Evolutionary conservation across 2,113 vertebrate genomes (phyloP).

Genomic region (Nematolebias whitei): DNA sequence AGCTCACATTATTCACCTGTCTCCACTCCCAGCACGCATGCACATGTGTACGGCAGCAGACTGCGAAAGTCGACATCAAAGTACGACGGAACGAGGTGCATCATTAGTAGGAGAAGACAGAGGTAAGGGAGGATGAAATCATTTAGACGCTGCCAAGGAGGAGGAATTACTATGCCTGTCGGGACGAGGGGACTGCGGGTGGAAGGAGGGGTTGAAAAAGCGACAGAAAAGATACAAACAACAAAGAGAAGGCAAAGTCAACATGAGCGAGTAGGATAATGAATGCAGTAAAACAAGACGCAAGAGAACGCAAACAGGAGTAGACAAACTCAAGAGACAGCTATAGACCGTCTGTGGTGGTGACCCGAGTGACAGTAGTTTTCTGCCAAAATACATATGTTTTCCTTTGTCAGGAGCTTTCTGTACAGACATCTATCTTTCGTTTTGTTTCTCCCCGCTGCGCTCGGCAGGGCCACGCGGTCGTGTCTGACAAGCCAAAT

Average conservation of each 20-base stretch:
- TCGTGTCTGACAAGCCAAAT: constrained; percentile 29
- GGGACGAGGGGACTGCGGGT: constrained; percentile 26
- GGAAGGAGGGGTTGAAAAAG: constrained; percentile 9
- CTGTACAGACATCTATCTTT: constrained; percentile 22
- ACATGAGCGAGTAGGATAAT: constrained; percentile 32
- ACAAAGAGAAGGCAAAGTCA: constrained; percentile 48
- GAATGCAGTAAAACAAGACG: constrained; percentile 11
- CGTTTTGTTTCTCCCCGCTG: not conserved
- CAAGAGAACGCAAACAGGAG: constrained; percentile 7
- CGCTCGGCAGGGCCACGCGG: constrained; percentile 8
- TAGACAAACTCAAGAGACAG: constrained; percentile 2
- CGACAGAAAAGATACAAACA: constrained; percentile 34
- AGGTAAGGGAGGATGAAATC: constrained; percentile 67
- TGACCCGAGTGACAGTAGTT: constrained; percentile 17
- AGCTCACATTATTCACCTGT: constrained; percentile 32
- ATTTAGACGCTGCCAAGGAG: constrained; percentile 63
- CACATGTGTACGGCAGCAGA: not conserved
- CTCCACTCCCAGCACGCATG: constrained; percentile 10
- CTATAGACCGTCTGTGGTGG: not conserved
- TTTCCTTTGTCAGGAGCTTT: constrained; percentile 2
- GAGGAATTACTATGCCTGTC: constrained; percentile 69
- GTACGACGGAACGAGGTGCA: constrained; percentile 57
- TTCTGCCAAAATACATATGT: constrained; percentile 10
- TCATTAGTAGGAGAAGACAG: constrained; percentile 72
- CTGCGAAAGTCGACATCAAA: constrained; percentile 73